These are phyloP conservation scores for Leptinotarsa defecta DNA, from an alignment of 1,140 invertebrate species.

Conservation along the genomic window DNA sequence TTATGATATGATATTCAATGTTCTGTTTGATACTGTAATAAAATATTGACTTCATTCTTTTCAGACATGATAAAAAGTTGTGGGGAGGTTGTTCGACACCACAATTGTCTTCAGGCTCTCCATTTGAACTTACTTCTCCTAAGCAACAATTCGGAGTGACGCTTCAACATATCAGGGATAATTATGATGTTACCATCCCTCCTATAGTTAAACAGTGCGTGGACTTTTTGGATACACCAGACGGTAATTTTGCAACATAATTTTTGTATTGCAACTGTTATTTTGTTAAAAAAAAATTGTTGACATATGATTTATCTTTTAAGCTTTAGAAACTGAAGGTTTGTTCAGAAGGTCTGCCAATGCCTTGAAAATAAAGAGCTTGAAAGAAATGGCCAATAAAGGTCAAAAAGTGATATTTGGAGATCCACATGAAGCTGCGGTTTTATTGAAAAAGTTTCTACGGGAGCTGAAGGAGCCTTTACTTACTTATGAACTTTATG, in stretches of 20 bases:
- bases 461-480: constrained; percentile 92
- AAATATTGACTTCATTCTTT: constrained; percentile 12
- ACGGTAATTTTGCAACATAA: constrained; percentile 63
- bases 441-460: constrained; percentile 92
- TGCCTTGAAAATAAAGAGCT: constrained; percentile 78
- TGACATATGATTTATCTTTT: constrained; percentile 33
- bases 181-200: constrained; percentile 82
- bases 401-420: constrained; percentile 82
- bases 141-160: constrained; percentile 94
- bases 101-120: constrained; percentile 39
- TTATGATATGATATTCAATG: too few species aligned
- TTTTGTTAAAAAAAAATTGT: neutral
- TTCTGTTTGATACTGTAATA: too few species aligned
- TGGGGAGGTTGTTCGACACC: constrained; percentile 40
- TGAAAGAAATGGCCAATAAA: constrained; percentile 83
- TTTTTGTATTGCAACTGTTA: neutral
- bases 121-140: constrained; percentile 61
- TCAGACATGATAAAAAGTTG: constrained; percentile 51
- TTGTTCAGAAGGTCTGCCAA: constrained; percentile 92
- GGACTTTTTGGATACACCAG: constrained; percentile 85
- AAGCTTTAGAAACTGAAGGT: constrained; percentile 92
- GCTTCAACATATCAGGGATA: constrained; percentile 86
- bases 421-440: constrained; percentile 90
- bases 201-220: constrained; percentile 88
- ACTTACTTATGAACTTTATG: constrained; percentile 92